Conservation (phyloP, 1,140 invertebrate genomes). For the Agrypnia vestita region DNA sequence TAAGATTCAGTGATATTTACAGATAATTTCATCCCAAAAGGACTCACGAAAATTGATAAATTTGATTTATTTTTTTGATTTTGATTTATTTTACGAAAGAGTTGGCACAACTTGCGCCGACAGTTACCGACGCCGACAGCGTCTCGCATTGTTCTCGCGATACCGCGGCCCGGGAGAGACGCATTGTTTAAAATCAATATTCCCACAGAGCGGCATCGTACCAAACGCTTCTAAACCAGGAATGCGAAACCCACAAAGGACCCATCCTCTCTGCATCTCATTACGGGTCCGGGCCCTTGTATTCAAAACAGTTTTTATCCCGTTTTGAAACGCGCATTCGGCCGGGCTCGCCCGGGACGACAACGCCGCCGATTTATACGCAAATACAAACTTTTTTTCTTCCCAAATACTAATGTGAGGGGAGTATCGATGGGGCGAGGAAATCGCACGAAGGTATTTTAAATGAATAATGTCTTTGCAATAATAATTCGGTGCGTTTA, state of each 20-base stretch:
- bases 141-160: not conserved
- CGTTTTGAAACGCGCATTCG: not conserved
- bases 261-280: constrained; percentile 27
- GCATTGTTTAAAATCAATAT: constrained; percentile 37
- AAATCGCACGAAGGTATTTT: not conserved
- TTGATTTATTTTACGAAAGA: too few relatives aligned
- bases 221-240: constrained; percentile 12
- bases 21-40: too few relatives aligned
- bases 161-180: not conserved
- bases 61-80: too few relatives aligned
- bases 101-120: too few relatives aligned
- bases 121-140: not conserved
- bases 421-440: not conserved
- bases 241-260: constrained; percentile 33
- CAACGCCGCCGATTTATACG: not conserved
- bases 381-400: constrained; percentile 27
- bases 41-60: too few relatives aligned
- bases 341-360: not conserved
- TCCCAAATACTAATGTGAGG: constrained; percentile 24
- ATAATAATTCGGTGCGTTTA: too few relatives aligned
- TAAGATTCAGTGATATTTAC: too few relatives aligned
- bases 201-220: constrained; percentile 22
- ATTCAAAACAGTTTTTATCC: constrained; percentile 27
- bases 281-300: constrained; percentile 20
- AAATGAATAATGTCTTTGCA: too few relatives aligned